These are phyloP conservation scores for Metellina segmentata DNA, from an alignment of 2,888 invertebrate species.

Conservation along the genomic window DNA sequence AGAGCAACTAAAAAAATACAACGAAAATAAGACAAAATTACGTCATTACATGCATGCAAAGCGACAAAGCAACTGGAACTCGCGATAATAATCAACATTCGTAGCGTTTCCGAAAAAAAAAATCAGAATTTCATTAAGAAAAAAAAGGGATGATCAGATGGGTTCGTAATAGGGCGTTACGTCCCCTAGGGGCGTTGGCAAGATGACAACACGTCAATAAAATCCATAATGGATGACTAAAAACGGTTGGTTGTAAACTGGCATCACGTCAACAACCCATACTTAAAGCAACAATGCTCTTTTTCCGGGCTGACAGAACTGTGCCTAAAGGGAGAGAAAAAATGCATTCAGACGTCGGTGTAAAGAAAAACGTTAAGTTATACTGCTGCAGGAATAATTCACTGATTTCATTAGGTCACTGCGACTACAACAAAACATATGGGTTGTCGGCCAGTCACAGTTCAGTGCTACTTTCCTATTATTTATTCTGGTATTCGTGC, in stretches of 20 bases:
- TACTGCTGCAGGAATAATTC: background rate
- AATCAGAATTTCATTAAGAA: background rate
- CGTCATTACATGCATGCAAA: slow-evolving; percentile 31
- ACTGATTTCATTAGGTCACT: background rate
- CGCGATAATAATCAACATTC: background rate
- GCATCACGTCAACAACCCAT: slow-evolving; percentile 52
- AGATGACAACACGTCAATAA: slow-evolving; percentile 53
- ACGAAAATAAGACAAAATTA: background rate
- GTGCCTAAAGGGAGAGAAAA: background rate
- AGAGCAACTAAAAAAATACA: slow-evolving; percentile 18
- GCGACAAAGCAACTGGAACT: background rate
- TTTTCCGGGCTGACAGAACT: background rate
- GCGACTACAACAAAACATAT: background rate
- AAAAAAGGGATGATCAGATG: slow-evolving; percentile 28
- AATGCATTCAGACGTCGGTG: background rate
- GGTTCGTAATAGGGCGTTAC: slow-evolving; percentile 37
- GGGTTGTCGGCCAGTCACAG: background rate
- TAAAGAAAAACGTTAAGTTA: background rate
- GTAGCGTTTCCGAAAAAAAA: slow-evolving; percentile 5
- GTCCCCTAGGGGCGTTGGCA: slow-evolving; percentile 38
- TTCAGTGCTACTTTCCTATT: background rate
- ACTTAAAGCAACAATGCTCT: slow-evolving; percentile 45
- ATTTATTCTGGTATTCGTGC: background rate
- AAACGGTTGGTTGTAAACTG: slow-evolving; percentile 16
- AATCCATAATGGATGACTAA: slow-evolving; percentile 31